These are phyloP conservation scores for Willowsia nigromaculata DNA, from an alignment of 2,888 invertebrate species.

Conservation along the genomic window DNA sequence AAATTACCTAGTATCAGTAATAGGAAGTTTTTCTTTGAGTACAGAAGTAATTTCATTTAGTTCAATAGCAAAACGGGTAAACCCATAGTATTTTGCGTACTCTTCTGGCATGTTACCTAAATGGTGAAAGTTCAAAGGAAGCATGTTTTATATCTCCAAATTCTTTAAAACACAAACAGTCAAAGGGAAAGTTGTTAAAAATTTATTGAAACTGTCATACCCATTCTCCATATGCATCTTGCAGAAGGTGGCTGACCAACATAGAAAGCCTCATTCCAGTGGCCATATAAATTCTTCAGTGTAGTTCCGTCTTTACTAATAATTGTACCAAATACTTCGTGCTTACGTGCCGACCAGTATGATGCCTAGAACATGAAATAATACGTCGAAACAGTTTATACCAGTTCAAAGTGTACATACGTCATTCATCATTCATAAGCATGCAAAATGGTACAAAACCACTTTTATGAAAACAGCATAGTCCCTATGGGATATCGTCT, in stretches of 20 bases:
- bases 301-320: conserved; percentile 83
- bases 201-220: conserved; percentile 80
- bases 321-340: conserved; percentile 87
- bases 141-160: neutral
- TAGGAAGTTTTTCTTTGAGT: conserved; percentile 84
- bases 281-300: conserved; percentile 86
- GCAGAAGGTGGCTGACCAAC: conserved; percentile 87
- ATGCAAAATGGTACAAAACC: neutral
- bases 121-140: conserved; percentile 52
- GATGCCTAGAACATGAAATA: conserved; percentile 82
- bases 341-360: conserved; percentile 89
- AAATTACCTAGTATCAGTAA: conserved; percentile 85
- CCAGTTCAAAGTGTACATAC: neutral
- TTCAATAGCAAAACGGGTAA: conserved; percentile 91
- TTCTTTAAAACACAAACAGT: neutral
- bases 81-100: conserved; percentile 90
- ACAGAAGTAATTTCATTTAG: conserved; percentile 88
- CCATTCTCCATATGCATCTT: conserved; percentile 89
- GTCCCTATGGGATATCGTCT: conserved; percentile 2
- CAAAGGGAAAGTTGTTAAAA: neutral
- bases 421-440: conserved; percentile 49
- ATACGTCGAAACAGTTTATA: neutral
- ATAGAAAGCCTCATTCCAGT: conserved; percentile 91
- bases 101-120: conserved; percentile 89
- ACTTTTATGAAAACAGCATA: neutral